Conservation (phyloP, 1,140 invertebrate genomes). For the Apis dorsata region DNA sequence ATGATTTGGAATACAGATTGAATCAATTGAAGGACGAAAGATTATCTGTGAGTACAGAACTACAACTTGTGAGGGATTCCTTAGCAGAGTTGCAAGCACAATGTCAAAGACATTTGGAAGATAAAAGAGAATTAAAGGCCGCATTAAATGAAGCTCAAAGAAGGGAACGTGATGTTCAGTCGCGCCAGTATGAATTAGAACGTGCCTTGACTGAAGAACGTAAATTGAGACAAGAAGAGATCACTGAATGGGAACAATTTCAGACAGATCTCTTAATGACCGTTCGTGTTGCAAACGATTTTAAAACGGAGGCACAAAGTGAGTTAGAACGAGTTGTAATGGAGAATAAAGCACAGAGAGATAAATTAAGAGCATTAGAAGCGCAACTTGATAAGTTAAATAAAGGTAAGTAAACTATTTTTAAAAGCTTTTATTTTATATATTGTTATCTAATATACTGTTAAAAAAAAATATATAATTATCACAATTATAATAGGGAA, state of each 20-base stretch:
- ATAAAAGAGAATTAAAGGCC: slow-evolving; percentile 86
- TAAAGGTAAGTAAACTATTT: slow-evolving; percentile 82
- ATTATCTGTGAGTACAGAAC: slow-evolving; percentile 84
- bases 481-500: neutral
- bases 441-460: too few relatives aligned
- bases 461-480: neutral
- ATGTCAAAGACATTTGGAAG: slow-evolving; percentile 88
- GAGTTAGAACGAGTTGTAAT: slow-evolving; percentile 90
- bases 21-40: slow-evolving; percentile 88
- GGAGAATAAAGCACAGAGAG: slow-evolving; percentile 91
- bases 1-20: slow-evolving; percentile 89
- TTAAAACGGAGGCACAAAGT: slow-evolving; percentile 92
- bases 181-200: slow-evolving; percentile 81
- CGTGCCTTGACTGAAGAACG: slow-evolving; percentile 82
- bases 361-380: slow-evolving; percentile 88
- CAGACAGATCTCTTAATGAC: slow-evolving; percentile 95
- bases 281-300: slow-evolving; percentile 96
- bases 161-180: slow-evolving; percentile 83
- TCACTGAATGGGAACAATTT: slow-evolving; percentile 95
- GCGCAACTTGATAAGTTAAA: slow-evolving; percentile 88
- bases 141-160: slow-evolving; percentile 85
- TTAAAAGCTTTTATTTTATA: neutral
- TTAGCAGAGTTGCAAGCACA: slow-evolving; percentile 86
- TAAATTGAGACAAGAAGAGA: slow-evolving; percentile 82
- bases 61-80: slow-evolving; percentile 87